Evolutionary conservation across 2,797 vertebrate genomes (phyloP).

Genomic region (Lepus townsendii): DNA sequence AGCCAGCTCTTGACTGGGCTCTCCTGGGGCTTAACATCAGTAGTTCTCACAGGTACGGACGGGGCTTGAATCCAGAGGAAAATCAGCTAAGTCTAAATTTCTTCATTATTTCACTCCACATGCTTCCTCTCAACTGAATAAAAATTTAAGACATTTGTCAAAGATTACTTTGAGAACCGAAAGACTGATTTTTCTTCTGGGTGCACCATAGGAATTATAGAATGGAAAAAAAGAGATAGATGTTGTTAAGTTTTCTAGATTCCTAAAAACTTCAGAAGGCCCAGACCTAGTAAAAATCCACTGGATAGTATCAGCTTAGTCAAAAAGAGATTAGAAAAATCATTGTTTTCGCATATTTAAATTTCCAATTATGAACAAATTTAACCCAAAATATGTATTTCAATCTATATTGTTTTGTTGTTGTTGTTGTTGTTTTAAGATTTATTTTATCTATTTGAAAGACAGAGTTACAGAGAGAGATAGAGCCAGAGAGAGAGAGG

Average conservation of each 20-base stretch:
- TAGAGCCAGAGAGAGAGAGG: too few species aligned
- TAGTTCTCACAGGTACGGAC: background rate
- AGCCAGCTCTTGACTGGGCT: background rate
- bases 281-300: background rate
- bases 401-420: background rate
- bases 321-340: background rate
- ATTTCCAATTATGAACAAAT: background rate
- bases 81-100: background rate
- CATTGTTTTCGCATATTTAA: background rate
- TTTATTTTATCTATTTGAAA: too few species aligned
- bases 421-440: too few species aligned
- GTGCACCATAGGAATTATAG: background rate
- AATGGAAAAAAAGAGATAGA: background rate
- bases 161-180: constrained; percentile 21
- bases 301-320: background rate
- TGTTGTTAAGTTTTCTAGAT: background rate
- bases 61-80: background rate
- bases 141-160: background rate
- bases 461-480: too few species aligned
- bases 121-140: background rate
- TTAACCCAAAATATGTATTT: constrained; percentile 17
- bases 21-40: background rate
- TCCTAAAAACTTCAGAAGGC: background rate
- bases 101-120: background rate
- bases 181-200: background rate